Evolutionary conservation across 2,888 invertebrate species (phyloP).

Genomic region (Tinea semifulvella): DNA sequence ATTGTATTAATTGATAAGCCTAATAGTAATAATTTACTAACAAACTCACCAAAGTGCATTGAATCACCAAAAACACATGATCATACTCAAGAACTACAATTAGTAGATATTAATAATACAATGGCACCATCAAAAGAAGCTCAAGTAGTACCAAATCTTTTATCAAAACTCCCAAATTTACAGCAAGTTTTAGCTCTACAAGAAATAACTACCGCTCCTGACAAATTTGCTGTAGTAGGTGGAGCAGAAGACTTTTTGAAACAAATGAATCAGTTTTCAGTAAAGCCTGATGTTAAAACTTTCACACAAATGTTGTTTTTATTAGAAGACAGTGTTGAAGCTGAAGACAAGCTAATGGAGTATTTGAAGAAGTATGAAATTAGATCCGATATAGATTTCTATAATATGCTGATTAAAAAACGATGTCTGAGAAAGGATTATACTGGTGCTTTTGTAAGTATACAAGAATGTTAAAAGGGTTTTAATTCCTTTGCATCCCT

Average conservation of each 20-base stretch:
- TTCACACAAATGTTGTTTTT: constrained; percentile 79
- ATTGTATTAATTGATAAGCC: constrained; percentile 15
- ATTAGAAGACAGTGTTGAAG: constrained; percentile 70
- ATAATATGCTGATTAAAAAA: constrained; percentile 86
- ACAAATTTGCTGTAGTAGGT: constrained; percentile 80
- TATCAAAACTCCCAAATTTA: constrained; percentile 68
- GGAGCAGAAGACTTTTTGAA: constrained; percentile 79
- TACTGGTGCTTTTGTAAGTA: constrained; percentile 73
- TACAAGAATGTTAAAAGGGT: neutral
- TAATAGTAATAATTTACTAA: neutral
- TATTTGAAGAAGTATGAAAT: constrained; percentile 68
- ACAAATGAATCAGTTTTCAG: constrained; percentile 73
- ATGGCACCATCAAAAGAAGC: constrained; percentile 5
- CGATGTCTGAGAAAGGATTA: constrained; percentile 76
- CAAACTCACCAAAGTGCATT: neutral
- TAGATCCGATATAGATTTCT: constrained; percentile 81
- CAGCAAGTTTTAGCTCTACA: constrained; percentile 68
- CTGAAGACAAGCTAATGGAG: constrained; percentile 74
- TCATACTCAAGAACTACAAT: constrained; percentile 18
- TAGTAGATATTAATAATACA: constrained; percentile 24
- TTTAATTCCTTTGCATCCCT: neutral
- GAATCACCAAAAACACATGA: neutral
- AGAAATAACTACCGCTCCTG: constrained; percentile 67
- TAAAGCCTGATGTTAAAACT: constrained; percentile 80
- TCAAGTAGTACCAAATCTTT: constrained; percentile 70